phyloP scores from a whole-genome alignment of 2,888 invertebrate genomes.

The Aphidoletes aphidimyza region DNA sequence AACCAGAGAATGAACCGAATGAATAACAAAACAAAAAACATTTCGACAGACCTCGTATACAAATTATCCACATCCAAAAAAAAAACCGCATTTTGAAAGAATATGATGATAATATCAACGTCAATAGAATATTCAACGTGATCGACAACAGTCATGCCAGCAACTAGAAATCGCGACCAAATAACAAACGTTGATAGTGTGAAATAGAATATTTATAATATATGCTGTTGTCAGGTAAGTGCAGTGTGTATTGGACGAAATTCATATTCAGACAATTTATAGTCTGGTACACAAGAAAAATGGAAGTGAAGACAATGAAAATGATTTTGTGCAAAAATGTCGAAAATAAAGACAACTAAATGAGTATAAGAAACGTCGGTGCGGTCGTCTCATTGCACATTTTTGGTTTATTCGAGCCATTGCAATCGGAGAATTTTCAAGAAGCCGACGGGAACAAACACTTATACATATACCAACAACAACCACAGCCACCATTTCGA shows the following conservation, averaged over 20 bases:
- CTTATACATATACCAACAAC: background rate
- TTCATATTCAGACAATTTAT: no score
- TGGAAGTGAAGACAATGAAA: background rate
- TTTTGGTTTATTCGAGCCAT: background rate
- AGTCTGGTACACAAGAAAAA: no score
- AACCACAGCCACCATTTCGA: no score
- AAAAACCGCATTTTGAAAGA: slow-evolving; percentile 4
- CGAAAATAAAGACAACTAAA: slow-evolving; percentile 45
- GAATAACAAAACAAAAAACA: background rate
- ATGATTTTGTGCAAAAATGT: background rate
- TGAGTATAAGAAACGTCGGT: slow-evolving; percentile 27
- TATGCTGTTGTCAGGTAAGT: background rate
- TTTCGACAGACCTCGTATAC: background rate
- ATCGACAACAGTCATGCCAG: background rate
- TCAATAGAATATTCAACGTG: slow-evolving; percentile 4
- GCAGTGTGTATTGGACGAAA: no score
- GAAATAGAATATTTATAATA: background rate
- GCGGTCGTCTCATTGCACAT: background rate
- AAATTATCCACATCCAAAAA: slow-evolving; percentile 4
- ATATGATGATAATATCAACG: slow-evolving; percentile 48
- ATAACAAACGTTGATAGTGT: background rate
- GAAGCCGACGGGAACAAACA: slow-evolving; percentile 26
- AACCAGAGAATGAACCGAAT: background rate
- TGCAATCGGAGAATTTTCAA: background rate
- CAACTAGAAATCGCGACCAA: background rate